These are phyloP conservation scores for Apis florea DNA, from an alignment of 1,140 invertebrate species.

Conservation along the genomic window DNA sequence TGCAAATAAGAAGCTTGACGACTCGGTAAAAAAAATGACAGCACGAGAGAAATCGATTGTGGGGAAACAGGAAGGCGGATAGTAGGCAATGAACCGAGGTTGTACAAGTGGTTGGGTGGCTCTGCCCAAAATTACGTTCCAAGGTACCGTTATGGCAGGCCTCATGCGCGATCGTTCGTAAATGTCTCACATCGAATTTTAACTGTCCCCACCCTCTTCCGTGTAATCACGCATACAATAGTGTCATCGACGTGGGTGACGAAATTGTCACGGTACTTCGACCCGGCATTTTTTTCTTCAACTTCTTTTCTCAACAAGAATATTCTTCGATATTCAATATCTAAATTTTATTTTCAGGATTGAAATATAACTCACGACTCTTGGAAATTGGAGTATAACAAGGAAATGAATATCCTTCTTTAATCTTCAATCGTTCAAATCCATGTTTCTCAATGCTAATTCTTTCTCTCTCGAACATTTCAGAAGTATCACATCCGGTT, in stretches of 20 bases:
- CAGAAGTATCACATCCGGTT: neutral
- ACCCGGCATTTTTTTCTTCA: neutral
- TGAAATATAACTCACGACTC: no score
- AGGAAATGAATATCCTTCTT: neutral
- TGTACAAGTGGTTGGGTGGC: conserved; percentile 41
- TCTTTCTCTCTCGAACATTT: neutral
- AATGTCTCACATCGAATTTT: conserved; percentile 42
- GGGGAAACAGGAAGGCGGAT: conserved; percentile 34
- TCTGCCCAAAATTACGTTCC: conserved; percentile 73
- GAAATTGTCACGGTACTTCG: conserved; percentile 2
- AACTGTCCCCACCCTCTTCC: conserved; percentile 10
- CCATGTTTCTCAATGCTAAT: neutral
- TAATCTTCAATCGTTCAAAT: neutral
- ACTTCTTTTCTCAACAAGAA: neutral
- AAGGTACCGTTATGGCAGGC: conserved; percentile 71
- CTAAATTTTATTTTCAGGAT: no score
- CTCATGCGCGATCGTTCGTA: conserved; percentile 43
- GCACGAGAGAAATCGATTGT: conserved; percentile 25
- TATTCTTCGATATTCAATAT: no score
- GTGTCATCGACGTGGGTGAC: neutral
- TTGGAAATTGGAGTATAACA: no score
- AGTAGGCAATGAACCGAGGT: conserved; percentile 58
- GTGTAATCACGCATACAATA: conserved; percentile 27
- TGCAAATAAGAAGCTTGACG: neutral
- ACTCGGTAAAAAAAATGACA: neutral